Conservation (phyloP, 1,140 invertebrate genomes). For the Hyles euphorbiae region DNA sequence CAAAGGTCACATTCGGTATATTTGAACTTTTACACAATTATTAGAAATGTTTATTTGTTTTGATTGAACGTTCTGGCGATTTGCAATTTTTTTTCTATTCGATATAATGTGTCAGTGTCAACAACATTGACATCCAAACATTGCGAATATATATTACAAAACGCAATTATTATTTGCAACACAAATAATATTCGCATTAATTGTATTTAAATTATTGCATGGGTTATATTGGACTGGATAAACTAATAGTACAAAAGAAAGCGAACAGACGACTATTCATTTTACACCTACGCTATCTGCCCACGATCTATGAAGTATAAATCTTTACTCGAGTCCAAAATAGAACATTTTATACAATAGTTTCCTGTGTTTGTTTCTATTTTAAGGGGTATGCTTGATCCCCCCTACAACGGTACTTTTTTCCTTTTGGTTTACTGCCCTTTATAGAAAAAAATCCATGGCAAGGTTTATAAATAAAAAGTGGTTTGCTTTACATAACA, state of each 20-base stretch:
- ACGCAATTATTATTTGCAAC: background rate
- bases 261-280: background rate
- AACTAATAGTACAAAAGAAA: constrained; percentile 2
- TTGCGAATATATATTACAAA: constrained; percentile 6
- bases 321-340: constrained; percentile 4
- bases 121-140: constrained; percentile 4
- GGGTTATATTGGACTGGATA: background rate
- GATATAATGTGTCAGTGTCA: constrained; percentile 19
- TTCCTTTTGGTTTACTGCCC: no score
- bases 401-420: no score
- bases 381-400: background rate
- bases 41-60: constrained; percentile 14
- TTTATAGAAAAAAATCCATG: no score
- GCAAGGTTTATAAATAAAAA: no score
- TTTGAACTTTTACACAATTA: background rate
- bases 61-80: constrained; percentile 14
- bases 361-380: constrained; percentile 9
- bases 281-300: constrained; percentile 9
- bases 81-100: constrained; percentile 14
- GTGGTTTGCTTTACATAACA: no score
- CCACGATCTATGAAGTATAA: constrained; percentile 1
- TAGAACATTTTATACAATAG: constrained; percentile 3
- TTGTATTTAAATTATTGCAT: no score
- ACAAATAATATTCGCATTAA: background rate
- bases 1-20: constrained; percentile 1